Conservation (phyloP, 2,113 vertebrate species). For the Chloropsis hardwickii region DNA sequence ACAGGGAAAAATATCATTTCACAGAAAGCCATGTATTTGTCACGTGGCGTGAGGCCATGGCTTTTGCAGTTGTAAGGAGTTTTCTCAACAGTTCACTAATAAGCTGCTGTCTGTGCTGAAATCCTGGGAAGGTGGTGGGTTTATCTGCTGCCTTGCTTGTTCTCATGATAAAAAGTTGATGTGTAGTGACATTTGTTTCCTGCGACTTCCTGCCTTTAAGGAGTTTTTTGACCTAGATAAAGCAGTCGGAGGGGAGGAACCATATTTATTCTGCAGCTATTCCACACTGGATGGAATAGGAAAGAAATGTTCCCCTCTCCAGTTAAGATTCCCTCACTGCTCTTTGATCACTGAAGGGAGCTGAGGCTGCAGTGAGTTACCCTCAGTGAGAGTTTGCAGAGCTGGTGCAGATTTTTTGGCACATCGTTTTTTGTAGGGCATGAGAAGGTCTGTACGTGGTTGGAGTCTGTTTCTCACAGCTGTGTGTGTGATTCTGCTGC, state of each 20-base stretch:
- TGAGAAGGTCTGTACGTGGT: background rate
- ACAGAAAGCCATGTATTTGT: background rate
- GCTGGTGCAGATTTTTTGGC: background rate
- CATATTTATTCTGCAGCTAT: constrained; percentile 24
- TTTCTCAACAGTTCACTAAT: background rate
- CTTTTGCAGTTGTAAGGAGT: background rate
- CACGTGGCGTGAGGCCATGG: background rate
- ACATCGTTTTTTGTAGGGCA: background rate
- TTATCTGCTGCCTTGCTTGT: constrained; percentile 38
- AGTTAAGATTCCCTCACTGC: background rate
- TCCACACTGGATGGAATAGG: background rate
- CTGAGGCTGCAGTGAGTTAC: background rate
- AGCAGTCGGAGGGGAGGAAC: constrained; percentile 31
- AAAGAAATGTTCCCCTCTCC: background rate
- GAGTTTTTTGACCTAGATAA: constrained; percentile 65
- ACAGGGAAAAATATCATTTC: background rate
- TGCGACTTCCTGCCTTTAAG: constrained; percentile 56
- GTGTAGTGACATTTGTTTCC: constrained; percentile 65
- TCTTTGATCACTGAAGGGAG: background rate
- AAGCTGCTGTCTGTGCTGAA: background rate
- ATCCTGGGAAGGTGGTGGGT: constrained; percentile 18
- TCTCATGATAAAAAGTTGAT: constrained; percentile 53
- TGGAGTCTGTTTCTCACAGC: background rate
- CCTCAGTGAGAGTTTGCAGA: background rate
- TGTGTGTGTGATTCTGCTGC: background rate